Evolutionary conservation across 2,888 invertebrate genomes (phyloP).

Genomic region (Ectemnius cavifrons): DNA sequence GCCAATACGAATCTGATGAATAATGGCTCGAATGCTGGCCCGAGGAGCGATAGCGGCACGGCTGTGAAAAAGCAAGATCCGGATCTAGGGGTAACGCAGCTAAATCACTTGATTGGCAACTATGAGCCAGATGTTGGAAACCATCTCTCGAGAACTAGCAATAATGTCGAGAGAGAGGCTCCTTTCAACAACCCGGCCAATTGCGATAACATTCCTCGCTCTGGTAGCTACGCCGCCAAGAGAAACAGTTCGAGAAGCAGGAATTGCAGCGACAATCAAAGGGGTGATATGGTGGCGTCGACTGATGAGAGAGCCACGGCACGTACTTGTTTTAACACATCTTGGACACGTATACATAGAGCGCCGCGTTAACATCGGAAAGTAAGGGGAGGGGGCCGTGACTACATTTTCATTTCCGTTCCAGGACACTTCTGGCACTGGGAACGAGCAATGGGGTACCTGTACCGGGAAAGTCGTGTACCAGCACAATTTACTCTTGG

Average conservation of each 20-base stretch:
- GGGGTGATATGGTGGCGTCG: neutral
- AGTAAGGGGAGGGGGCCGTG: too few relatives aligned
- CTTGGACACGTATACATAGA: too few relatives aligned
- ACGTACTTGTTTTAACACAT: too few relatives aligned
- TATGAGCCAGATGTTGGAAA: neutral
- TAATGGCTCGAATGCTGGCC: neutral
- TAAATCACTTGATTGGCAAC: neutral
- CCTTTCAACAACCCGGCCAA: conserved; percentile 1
- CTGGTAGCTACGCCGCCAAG: conserved; percentile 21
- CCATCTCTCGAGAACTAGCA: conserved; percentile 4
- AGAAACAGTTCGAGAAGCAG: neutral
- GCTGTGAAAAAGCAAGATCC: neutral
- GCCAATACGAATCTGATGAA: neutral
- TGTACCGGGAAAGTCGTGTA: conserved; percentile 58
- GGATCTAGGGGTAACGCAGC: neutral
- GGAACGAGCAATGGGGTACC: conserved; percentile 44
- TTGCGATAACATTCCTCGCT: conserved; percentile 17
- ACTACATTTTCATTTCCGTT: conserved; percentile 7
- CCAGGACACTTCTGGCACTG: conserved; percentile 12
- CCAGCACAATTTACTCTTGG: conserved; percentile 62
- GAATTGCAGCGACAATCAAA: neutral
- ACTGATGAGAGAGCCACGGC: neutral
- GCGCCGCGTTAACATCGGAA: too few relatives aligned
- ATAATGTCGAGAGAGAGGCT: conserved; percentile 15
- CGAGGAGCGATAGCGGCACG: neutral